Evolutionary conservation across 1,140 invertebrate species (phyloP).

Genomic region (Idris sp.): DNA sequence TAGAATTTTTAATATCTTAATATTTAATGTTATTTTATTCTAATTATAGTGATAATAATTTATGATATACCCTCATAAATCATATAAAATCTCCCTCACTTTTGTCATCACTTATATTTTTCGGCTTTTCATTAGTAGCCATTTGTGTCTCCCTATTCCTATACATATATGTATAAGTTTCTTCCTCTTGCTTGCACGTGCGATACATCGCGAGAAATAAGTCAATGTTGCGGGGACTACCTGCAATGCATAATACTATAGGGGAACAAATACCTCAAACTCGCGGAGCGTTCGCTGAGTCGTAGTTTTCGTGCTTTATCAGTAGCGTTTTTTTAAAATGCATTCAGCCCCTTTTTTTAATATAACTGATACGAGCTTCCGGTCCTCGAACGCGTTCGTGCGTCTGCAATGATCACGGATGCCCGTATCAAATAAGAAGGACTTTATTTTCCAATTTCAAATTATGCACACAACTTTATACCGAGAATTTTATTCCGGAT

Average conservation of each 20-base stretch:
- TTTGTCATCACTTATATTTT: too few relatives aligned
- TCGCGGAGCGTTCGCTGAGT: slow-evolving; percentile 51
- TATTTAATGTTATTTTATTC: too few relatives aligned
- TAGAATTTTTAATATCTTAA: too few relatives aligned
- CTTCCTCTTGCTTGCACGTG: slow-evolving; percentile 17
- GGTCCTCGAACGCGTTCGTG: slow-evolving; percentile 50
- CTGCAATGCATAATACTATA: slow-evolving; percentile 47
- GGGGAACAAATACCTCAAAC: slow-evolving; percentile 55
- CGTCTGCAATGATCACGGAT: slow-evolving; percentile 37
- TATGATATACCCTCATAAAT: too few relatives aligned
- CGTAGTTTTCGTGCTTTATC: slow-evolving; percentile 62
- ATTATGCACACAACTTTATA: too few relatives aligned
- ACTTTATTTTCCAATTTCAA: slow-evolving; percentile 34
- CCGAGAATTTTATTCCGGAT: too few relatives aligned
- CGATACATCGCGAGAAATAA: too few relatives aligned
- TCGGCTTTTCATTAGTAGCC: slow-evolving; percentile 24
- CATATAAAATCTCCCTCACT: too few relatives aligned
- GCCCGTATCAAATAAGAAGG: slow-evolving; percentile 31
- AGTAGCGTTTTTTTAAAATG: slow-evolving; percentile 45
- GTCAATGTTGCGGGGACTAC: slow-evolving; percentile 48
- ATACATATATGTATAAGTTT: too few relatives aligned
- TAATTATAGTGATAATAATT: too few relatives aligned
- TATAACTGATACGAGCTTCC: slow-evolving; percentile 58
- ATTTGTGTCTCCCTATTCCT: slow-evolving; percentile 3
- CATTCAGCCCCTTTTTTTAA: slow-evolving; percentile 54